These are phyloP conservation scores for Clarias pachynema DNA, from an alignment of 2,797 vertebrate species.

Conservation along the genomic window DNA sequence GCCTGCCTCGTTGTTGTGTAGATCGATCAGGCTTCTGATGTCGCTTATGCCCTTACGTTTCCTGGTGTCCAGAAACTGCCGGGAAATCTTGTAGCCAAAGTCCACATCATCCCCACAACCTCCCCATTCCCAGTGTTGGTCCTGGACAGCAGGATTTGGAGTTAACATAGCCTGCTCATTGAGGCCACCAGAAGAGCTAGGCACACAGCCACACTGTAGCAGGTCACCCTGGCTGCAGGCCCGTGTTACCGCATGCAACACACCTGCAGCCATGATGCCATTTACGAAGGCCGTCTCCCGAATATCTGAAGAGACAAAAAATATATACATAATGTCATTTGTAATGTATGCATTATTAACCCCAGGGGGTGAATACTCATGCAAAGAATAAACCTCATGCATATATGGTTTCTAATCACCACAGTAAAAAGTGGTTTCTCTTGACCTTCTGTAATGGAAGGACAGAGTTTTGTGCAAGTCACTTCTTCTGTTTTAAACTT, in stretches of 20 bases:
- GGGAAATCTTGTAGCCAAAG: conserved; percentile 94
- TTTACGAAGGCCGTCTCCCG: conserved; percentile 96
- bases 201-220: conserved; percentile 92
- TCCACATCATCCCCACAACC: conserved; percentile 97
- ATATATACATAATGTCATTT: neutral
- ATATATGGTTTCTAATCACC: neutral
- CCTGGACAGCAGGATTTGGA: conserved; percentile 67
- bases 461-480: neutral
- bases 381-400: neutral
- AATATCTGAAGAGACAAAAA: conserved; percentile 79
- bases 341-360: neutral
- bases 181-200: conserved; percentile 77
- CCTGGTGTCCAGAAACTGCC: conserved; percentile 93
- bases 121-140: conserved; percentile 94
- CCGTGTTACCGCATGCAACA: conserved; percentile 93
- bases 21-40: conserved; percentile 90
- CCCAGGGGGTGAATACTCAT: neutral
- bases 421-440: neutral
- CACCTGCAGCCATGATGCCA: conserved; percentile 90
- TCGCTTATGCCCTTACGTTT: conserved; percentile 91
- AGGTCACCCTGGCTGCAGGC: conserved; percentile 98
- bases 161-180: conserved; percentile 62
- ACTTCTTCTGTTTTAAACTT: neutral
- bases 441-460: neutral
- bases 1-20: conserved; percentile 97